These are phyloP conservation scores for Idaea straminata DNA, from an alignment of 2,888 invertebrate genomes.

Conservation along the genomic window DNA sequence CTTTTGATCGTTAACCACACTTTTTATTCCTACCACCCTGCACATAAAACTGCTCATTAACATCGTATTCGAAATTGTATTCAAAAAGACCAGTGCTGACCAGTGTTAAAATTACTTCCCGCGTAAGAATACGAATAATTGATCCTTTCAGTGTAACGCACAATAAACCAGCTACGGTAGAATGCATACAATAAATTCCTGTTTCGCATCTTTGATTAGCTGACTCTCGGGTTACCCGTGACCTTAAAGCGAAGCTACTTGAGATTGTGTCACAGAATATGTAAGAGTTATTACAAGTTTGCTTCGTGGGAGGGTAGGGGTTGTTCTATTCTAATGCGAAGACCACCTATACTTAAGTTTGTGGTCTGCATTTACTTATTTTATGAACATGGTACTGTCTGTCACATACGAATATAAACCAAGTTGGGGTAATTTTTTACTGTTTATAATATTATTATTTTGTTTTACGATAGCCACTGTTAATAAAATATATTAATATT, in stretches of 20 bases:
- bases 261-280: background rate
- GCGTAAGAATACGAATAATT: constrained; percentile 60
- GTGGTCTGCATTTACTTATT: background rate
- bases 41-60: background rate
- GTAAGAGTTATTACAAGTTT: constrained; percentile 41
- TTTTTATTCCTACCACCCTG: background rate
- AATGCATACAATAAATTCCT: constrained; percentile 74
- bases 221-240: constrained; percentile 66
- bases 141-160: constrained; percentile 67
- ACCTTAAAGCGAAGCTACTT: constrained; percentile 30
- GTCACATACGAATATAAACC: too few relatives aligned
- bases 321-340: constrained; percentile 47
- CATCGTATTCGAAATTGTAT: background rate
- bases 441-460: too few relatives aligned
- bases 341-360: constrained; percentile 51
- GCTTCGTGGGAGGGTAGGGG: constrained; percentile 46
- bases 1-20: background rate
- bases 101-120: constrained; percentile 9
- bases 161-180: constrained; percentile 73
- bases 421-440: too few relatives aligned
- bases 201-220: constrained; percentile 77
- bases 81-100: background rate
- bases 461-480: too few relatives aligned
- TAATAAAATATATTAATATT: background rate
- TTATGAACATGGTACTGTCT: background rate